Percentiles rank a stretch among this genome's conserved stretches.
These are phyloP conservation scores for Danionella dracula DNA, from an alignment of 2,797 vertebrate species.

Conservation along the genomic window DNA sequence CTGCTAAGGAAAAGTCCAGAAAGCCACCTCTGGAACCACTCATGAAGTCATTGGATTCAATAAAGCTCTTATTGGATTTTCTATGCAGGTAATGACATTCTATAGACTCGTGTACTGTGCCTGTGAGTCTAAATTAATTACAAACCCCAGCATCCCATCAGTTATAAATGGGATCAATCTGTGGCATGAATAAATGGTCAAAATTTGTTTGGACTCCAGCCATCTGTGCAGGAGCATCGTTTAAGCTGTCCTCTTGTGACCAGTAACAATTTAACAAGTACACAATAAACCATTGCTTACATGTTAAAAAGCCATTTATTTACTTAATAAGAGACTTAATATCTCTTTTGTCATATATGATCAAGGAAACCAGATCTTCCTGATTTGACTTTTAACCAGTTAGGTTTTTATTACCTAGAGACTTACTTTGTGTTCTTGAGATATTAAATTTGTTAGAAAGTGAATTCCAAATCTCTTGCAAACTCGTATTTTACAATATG, in stretches of 20 bases:
- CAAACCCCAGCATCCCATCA: conserved; percentile 16
- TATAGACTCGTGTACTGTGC: conserved; percentile 22
- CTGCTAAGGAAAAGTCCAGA: conserved; percentile 60
- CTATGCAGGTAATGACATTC: conserved; percentile 37
- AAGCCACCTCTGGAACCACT: conserved; percentile 52
- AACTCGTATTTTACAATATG: too few species aligned
- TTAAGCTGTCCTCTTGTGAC: conserved; percentile 1
- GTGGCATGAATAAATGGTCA: conserved; percentile 33
- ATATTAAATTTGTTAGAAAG: too few species aligned
- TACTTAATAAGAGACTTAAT: too few species aligned
- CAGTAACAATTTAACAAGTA: conserved; percentile 29
- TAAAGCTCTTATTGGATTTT: conserved; percentile 33
- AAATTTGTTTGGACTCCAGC: conserved; percentile 16
- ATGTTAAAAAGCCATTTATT: conserved; percentile 14
- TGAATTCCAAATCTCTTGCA: too few species aligned
- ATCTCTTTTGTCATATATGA: not conserved
- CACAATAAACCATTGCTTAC: conserved; percentile 18
- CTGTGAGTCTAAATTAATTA: conserved; percentile 38
- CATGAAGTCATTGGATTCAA: conserved; percentile 40
- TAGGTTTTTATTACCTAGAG: not conserved
- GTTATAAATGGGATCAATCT: conserved; percentile 35
- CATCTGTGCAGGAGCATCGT: conserved; percentile 9
- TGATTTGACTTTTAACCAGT: conserved; percentile 4
- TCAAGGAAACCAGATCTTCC: conserved; percentile 12
- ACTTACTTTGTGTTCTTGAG: too few species aligned